These are phyloP conservation scores for Drosophila nigrodunni DNA, from an alignment of 1,140 invertebrate species.

Conservation along the genomic window DNA sequence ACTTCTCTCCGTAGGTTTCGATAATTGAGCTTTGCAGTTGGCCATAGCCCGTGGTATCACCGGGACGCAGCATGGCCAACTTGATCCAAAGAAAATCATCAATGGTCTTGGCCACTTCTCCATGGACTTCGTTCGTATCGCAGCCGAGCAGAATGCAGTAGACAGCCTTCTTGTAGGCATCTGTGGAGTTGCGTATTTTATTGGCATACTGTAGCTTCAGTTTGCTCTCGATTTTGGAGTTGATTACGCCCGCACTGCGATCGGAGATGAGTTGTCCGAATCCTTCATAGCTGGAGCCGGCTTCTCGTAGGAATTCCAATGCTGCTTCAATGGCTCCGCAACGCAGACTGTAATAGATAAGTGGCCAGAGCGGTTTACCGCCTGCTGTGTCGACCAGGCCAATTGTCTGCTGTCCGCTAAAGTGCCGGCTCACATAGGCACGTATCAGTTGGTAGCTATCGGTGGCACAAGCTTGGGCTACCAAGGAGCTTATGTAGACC, in stretches of 20 bases:
- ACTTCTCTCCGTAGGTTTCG: conserved; percentile 96
- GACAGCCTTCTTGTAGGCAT: conserved; percentile 92
- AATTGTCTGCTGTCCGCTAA: conserved; percentile 84
- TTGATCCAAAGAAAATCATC: conserved; percentile 99
- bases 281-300: conserved; percentile 85
- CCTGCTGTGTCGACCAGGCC: conserved; percentile 93
- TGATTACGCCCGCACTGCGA: conserved; percentile 85
- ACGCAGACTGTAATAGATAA: conserved; percentile 96
- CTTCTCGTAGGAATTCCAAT: conserved; percentile 90
- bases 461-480: conserved; percentile 92
- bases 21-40: conserved; percentile 91
- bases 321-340: conserved; percentile 94
- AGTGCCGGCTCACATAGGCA: conserved; percentile 91
- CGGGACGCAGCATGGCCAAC: conserved; percentile 91
- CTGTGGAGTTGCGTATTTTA: conserved; percentile 90
- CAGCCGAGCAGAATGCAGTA: conserved; percentile 94
- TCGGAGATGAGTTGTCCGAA: conserved; percentile 87
- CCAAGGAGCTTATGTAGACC: conserved; percentile 93
- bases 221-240: conserved; percentile 89
- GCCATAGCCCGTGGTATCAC: conserved; percentile 72
- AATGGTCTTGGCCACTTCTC: conserved; percentile 94
- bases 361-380: conserved; percentile 90
- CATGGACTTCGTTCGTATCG: conserved; percentile 93
- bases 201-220: conserved; percentile 91
- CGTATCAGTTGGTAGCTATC: conserved; percentile 93